Percentiles rank a stretch among this genome's conserved stretches.
These are phyloP conservation scores for Spinibarbus caldwelli DNA, from an alignment of 2,797 vertebrate genomes.

Conservation along the genomic window DNA sequence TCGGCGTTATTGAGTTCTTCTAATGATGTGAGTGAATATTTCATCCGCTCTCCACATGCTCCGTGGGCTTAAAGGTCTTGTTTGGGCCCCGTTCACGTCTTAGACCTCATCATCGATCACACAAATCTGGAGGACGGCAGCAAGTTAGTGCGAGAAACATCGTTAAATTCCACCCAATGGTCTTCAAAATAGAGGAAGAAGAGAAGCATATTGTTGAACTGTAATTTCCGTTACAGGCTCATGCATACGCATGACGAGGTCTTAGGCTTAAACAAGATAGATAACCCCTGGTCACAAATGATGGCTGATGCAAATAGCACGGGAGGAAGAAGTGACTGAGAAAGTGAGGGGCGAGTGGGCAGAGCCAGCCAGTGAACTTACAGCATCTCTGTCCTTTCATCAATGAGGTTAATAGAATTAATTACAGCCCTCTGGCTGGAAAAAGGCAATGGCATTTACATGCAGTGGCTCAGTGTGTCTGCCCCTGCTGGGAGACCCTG, in stretches of 20 bases:
- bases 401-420: slow-evolving; percentile 75
- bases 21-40: slow-evolving; percentile 59
- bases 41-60: slow-evolving; percentile 50
- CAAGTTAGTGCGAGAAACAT: slow-evolving; percentile 47
- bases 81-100: slow-evolving; percentile 50
- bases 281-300: slow-evolving; percentile 51
- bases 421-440: slow-evolving; percentile 69
- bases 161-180: slow-evolving; percentile 33
- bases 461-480: slow-evolving; percentile 61
- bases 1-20: slow-evolving; percentile 53
- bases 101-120: slow-evolving; percentile 56
- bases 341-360: slow-evolving; percentile 56
- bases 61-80: slow-evolving; percentile 53
- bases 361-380: slow-evolving; percentile 65
- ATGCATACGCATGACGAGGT: slow-evolving; percentile 51
- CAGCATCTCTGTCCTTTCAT: slow-evolving; percentile 72
- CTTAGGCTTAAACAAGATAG: slow-evolving; percentile 41
- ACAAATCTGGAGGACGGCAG: slow-evolving; percentile 49
- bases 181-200: slow-evolving; percentile 41
- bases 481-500: slow-evolving; percentile 61
- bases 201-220: slow-evolving; percentile 45
- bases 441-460: slow-evolving; percentile 73
- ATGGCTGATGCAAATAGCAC: slow-evolving; percentile 50
- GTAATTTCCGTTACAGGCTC: slow-evolving; percentile 45
- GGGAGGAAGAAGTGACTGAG: slow-evolving; percentile 48